Base-by-base conservation (phyloP, 2,113 vertebrate species). In the Boleophthalmus pectinirostris region DNA sequence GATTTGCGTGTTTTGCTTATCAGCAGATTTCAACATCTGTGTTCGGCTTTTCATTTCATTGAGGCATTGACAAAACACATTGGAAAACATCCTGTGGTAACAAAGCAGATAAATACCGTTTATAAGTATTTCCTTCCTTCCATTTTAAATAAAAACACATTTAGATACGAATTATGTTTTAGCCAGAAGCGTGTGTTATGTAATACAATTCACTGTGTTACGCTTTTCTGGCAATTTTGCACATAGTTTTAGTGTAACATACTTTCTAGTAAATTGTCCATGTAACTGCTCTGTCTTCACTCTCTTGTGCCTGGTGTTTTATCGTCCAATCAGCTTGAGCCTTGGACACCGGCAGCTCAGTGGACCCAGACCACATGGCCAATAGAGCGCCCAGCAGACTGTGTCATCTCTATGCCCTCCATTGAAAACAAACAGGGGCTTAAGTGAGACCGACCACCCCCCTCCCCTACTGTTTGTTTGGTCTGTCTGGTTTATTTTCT, bases 351-450 rank as follows among this genome's bases (percentile, higher is more conserved):
- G 83, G 85, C 89, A 85, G 84, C 81, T 92, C 89, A 90, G 81
- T 92, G 90, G 92, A 93, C 88, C 91, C 85, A 90, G 85, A 91
- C 91, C 88, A 85, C 91, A 93, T 86, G 92, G 91, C 90, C 91
- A 93, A 93, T 92, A 89, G 91, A 94, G 91, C 83, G 85, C 87
- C 90, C 89, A 92, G 89, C 90, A 91, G 91, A 91, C 92, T 94
- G 93, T 93, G 91, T 93, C 92, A 91, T 93, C 90, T 87, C 86
- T 89, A 84, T 89, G 88, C 73, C 85, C 88, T 80, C 85, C 88
- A 92, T 92, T 79, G 88, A 91, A 93, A 94, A 93, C 92, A 93
- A 93, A 93, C 92, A 67, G 78, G 64, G 79, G 78, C 87, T 77
- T 86, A 87, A 58, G 23, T 58, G 56, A 58, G 56, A 58, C 56